Percentiles rank a stretch among this genome's conserved stretches.
Conservation (phyloP, 2,113 vertebrate species). For the Edolisoma coerulescens region DNA sequence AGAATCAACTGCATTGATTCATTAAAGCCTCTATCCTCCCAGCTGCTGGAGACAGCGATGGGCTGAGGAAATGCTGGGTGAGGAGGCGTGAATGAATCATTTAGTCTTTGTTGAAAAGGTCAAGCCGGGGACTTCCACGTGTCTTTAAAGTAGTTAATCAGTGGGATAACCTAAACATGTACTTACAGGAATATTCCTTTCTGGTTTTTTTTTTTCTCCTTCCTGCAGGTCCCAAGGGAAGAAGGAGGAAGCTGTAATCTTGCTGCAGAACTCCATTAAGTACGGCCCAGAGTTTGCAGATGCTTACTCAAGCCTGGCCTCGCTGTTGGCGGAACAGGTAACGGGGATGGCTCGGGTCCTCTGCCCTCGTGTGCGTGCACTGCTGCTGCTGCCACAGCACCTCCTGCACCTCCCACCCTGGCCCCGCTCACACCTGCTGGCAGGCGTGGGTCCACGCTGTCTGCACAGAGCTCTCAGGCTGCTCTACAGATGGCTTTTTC, state of each 20-base stretch:
- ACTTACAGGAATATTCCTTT: not conserved
- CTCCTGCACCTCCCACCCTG: not conserved
- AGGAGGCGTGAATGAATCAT: not conserved
- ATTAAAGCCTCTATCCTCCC: not conserved
- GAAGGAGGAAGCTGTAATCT: slow-evolving; percentile 81
- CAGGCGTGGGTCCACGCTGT: accelerated
- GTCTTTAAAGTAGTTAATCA: not conserved
- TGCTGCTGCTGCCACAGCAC: not conserved
- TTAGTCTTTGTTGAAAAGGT: not conserved
- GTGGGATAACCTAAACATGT: not conserved
- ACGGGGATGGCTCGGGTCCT: not conserved
- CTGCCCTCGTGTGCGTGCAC: accelerated
- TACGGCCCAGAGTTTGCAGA: slow-evolving; percentile 91
- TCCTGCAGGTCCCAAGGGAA: slow-evolving; percentile 83
- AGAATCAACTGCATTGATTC: accelerated
- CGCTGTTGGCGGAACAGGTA: slow-evolving; percentile 92
- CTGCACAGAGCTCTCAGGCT: not conserved
- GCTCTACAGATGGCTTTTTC: not conserved
- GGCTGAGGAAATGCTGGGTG: not conserved
- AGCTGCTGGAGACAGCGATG: accelerated
- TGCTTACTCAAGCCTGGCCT: slow-evolving; percentile 93
- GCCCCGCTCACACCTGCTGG: accelerated
- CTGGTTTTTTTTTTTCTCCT: not conserved
- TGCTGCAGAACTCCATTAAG: slow-evolving; percentile 84
- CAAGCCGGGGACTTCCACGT: not conserved